A percentile compares a stretch with the other conserved stretches of the same genome.
Conservation (phyloP, 2,797 vertebrate species). For the Potorous gilbertii region DNA sequence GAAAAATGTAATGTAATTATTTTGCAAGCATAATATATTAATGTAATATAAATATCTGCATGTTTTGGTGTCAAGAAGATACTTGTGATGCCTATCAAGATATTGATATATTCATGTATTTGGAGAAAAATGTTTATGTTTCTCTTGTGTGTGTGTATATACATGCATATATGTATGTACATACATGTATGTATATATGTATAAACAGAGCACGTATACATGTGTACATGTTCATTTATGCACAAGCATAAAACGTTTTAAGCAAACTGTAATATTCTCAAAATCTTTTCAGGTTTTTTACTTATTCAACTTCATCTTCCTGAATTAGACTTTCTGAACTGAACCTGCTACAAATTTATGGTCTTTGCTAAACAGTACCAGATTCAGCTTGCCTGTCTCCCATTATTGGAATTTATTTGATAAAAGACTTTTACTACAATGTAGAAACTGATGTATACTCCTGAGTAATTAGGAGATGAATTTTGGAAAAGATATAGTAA, state of each 20-base stretch:
- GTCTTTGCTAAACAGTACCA: background rate
- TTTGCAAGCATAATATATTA: background rate
- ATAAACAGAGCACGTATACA: too few relatives aligned
- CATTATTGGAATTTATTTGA: slow-evolving; percentile 54
- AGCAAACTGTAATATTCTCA: background rate
- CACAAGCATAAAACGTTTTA: background rate
- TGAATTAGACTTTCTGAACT: background rate
- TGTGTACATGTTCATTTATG: background rate
- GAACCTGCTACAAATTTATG: background rate
- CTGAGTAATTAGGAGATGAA: slow-evolving; percentile 65
- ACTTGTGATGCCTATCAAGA: background rate
- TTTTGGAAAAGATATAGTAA: slow-evolving; percentile 36
- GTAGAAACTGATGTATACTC: slow-evolving; percentile 43
- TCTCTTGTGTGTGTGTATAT: too few relatives aligned
- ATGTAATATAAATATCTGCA: background rate
- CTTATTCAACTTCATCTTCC: background rate
- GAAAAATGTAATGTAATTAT: background rate
- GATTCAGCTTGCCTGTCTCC: slow-evolving; percentile 50
- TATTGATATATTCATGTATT: background rate
- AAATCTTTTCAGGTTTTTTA: background rate
- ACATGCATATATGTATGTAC: background rate
- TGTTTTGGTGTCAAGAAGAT: background rate
- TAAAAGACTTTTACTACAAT: slow-evolving; percentile 35
- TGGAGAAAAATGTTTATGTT: background rate
- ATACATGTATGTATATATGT: too few relatives aligned